Evolutionary conservation across 2,888 invertebrate species (phyloP).

Genomic region (Rotaria socialis): DNA sequence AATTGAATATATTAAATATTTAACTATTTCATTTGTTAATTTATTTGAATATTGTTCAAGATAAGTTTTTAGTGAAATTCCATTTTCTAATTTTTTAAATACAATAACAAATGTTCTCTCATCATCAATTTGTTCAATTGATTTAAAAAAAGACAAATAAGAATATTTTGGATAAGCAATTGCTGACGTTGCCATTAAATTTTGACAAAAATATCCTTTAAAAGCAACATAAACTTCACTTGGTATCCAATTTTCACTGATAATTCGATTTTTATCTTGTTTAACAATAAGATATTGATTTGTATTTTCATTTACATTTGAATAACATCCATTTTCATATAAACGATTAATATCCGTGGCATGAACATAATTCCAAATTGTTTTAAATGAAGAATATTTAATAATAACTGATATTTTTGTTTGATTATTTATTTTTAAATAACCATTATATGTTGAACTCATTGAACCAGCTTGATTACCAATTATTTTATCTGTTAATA

Average conservation of each 20-base stretch:
- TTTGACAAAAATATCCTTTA: neutral
- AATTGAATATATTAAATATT: neutral
- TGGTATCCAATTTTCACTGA: neutral
- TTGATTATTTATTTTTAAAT: neutral
- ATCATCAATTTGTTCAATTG: neutral
- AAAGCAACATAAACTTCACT: neutral
- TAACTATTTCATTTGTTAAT: neutral
- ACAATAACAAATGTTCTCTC: neutral
- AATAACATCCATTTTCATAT: neutral
- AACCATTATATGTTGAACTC: neutral
- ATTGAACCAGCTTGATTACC: neutral
- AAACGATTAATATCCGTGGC: neutral
- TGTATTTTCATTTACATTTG: neutral
- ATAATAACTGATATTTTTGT: neutral
- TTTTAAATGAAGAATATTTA: constrained; percentile 4
- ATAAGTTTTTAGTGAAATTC: neutral
- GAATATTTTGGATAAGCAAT: neutral
- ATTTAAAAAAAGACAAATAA: neutral
- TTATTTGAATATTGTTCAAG: neutral
- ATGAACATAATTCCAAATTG: constrained; percentile 6
- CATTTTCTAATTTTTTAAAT: neutral
- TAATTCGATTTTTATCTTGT: neutral
- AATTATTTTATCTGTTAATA: neutral
- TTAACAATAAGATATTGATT: neutral
- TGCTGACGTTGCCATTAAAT: neutral